Conservation (phyloP, 2,888 invertebrate species). For the Zygogramma bicolorata region DNA sequence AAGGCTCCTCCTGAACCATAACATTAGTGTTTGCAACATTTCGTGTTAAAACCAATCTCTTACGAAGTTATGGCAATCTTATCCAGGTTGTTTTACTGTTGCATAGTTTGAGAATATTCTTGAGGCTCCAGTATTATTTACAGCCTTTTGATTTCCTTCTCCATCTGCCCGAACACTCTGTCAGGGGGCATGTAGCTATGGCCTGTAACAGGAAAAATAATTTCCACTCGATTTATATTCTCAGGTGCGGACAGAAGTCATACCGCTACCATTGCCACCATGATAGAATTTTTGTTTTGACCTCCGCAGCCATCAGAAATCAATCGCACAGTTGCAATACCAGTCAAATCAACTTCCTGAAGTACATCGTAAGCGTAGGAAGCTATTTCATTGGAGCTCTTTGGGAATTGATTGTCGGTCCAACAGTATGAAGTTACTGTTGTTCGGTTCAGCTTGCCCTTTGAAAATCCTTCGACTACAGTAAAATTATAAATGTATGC, state of each 20-base stretch:
- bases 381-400: slow-evolving; percentile 49
- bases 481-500: slow-evolving; percentile 37
- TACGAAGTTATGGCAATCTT: slow-evolving; percentile 22
- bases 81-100: slow-evolving; percentile 30
- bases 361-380: slow-evolving; percentile 48
- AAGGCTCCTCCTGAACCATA: neutral
- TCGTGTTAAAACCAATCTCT: neutral
- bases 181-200: slow-evolving; percentile 27
- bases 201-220: slow-evolving; percentile 37
- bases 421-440: slow-evolving; percentile 49
- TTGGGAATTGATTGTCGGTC: slow-evolving; percentile 50
- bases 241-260: slow-evolving; percentile 47
- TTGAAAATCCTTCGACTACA: slow-evolving; percentile 19
- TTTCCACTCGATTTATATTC: slow-evolving; percentile 33
- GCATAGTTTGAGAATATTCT: slow-evolving; percentile 31
- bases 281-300: slow-evolving; percentile 55
- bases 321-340: slow-evolving; percentile 44
- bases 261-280: slow-evolving; percentile 47
- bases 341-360: slow-evolving; percentile 20
- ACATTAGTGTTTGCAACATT: neutral
- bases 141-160: slow-evolving; percentile 34
- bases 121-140: slow-evolving; percentile 32
- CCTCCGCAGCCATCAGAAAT: slow-evolving; percentile 56
- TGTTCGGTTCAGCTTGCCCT: slow-evolving; percentile 15
- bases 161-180: slow-evolving; percentile 40